Conservation (phyloP, 35 echinoderm and acorn worm genomes). For the Strongylocentrotus purpuratus region DNA sequence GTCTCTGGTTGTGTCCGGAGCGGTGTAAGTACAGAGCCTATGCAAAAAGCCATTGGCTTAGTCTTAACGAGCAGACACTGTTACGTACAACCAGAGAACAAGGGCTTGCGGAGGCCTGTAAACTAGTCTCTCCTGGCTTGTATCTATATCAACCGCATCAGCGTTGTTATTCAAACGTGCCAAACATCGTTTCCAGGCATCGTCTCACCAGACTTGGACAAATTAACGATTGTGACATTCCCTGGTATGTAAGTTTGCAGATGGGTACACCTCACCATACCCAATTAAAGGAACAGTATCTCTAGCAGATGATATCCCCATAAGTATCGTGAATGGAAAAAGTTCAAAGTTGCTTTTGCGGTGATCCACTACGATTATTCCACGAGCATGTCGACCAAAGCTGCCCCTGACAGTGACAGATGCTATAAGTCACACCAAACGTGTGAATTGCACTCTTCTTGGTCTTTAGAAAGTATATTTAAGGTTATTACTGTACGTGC, state of each 20-base stretch:
- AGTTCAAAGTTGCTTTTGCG: background rate
- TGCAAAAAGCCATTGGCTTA: no score
- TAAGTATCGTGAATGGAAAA: background rate
- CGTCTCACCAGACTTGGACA: background rate
- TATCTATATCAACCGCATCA: background rate
- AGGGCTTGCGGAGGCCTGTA: no score
- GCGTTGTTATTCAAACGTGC: background rate
- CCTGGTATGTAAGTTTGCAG: background rate
- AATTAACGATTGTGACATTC: background rate
- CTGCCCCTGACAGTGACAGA: background rate
- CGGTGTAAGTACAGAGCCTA: no score
- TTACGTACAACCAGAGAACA: no score
- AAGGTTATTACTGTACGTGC: background rate
- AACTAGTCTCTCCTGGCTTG: background rate
- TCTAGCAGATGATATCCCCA: background rate
- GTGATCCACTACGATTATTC: background rate
- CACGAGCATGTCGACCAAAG: background rate
- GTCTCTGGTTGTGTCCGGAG: no score
- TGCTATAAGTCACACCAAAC: background rate
- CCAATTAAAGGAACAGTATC: background rate
- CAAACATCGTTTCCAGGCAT: background rate
- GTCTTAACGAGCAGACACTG: no score
- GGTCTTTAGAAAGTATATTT: background rate
- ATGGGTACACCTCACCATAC: background rate
- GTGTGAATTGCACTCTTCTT: background rate